Conservation (phyloP, 2,888 invertebrate genomes). For the Melinopterus prodromus region DNA sequence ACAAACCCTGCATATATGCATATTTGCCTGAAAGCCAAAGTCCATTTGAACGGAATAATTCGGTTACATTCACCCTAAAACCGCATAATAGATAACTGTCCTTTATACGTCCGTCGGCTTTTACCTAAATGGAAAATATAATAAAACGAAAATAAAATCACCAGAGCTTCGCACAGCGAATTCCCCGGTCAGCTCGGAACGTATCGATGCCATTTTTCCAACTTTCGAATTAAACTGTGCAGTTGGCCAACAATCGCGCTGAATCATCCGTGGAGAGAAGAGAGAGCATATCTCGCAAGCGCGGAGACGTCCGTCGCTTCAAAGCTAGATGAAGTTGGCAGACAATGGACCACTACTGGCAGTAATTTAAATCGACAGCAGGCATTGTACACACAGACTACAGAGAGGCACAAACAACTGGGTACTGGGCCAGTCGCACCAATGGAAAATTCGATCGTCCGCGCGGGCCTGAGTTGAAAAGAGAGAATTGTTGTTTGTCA, state of each 20-base stretch:
- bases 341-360: not conserved
- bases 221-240: not conserved
- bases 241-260: not conserved
- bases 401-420: not conserved
- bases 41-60: too few species aligned
- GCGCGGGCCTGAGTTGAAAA: not conserved
- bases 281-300: not conserved
- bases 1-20: too few species aligned
- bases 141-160: not conserved
- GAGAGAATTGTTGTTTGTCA: constrained; percentile 4
- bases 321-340: not conserved
- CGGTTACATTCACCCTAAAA: too few species aligned
- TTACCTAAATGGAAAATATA: too few species aligned
- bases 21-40: too few species aligned
- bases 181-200: not conserved
- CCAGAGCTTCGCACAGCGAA: not conserved
- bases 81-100: too few species aligned
- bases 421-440: not conserved
- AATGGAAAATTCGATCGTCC: not conserved
- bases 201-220: not conserved
- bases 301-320: not conserved
- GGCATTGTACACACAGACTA: not conserved
- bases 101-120: too few species aligned
- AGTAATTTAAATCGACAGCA: constrained; percentile 4
- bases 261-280: not conserved